Base-by-base conservation (phyloP, 2,113 vertebrate genomes). In the Lichenostomus cassidix region DNA sequence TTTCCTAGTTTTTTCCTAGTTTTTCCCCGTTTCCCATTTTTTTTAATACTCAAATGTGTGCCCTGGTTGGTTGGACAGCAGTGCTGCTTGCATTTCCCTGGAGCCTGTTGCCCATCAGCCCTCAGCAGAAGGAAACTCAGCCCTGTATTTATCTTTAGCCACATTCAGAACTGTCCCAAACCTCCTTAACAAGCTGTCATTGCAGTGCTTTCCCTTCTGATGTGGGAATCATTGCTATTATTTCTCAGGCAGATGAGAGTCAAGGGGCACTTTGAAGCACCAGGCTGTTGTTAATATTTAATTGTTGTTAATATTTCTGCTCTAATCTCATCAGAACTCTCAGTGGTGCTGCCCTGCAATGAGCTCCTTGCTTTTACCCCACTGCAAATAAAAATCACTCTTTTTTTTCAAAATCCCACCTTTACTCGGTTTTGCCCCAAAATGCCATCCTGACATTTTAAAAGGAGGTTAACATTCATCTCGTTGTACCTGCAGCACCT, bases 191-290 rank as follows among this genome's bases (percentile, higher is more conserved):
- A 33, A 81, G 59, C 75, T 86, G 82, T 35, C 63, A 59, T 84
- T 81, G 71, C 67, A 77, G 83, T 77, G 7, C 11, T 70, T 90
- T 71, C 58, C 47, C n/a, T 50, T 53, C 68, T 59, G 67, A 81
- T 69, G 73, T 42, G 33, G 25, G 15, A 41, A 22, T 50, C 63
- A 56, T 53, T 91, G 63, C 50, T 50, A 8, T 75, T 79, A 67
- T 91, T 93, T 89, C 63, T 85, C 15, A 17, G 2, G 46, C 74
- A 52, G 63, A 42, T 44, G 67, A 71, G 62, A 96, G 69, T 70
- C 92, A 91, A 53, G 91, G 95, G 95, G 93, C 93, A 89, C 74
- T 95, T 73, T 87, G 83, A 89, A 93, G 92, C 81, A 42, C 33
- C 75, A 85, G 56, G 46, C 91, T 73, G 47, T 52, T 92, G 70